Evolutionary conservation across 2,888 invertebrate genomes (phyloP), one percentile per base, ranked within the genome.

Genomic region (Polia nebulosa): DNA sequence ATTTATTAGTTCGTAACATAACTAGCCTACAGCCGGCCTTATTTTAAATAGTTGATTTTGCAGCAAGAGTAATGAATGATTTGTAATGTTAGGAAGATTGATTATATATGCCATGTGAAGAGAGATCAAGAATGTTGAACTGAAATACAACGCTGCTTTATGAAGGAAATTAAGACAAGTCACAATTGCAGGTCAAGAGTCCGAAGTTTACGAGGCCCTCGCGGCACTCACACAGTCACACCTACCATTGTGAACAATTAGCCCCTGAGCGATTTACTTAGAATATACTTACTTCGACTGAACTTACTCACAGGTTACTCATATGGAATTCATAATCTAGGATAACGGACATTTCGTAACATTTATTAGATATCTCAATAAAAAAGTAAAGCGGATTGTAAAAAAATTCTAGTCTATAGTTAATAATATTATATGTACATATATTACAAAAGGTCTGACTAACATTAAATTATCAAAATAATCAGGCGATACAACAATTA

Each of bases 381-480:
- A 80, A 82, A 76, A 57, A 78, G 81, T 86, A 81, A 90, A 92
- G 90, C 89, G 82, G 87, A 83, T 89, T 88, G 88, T 92, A 93
- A 92, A 93, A 92, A 91, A 91, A 90, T 0, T 85, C 88, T 92
- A 92, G 72, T 80, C 89, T 92, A 76, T 68, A 91, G 70, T 83
- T 85, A 87, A 85, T 82, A 39, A 85, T 82, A 39, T 64, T 49
- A 45, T 94, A 93, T 95, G 80, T 95, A 95, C 93, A 93, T 94
- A 94, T 94, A 87, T 90, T 93, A 94, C 94, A 94, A 65, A 66
- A 80, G 76, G 64, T 66, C 63, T 73, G 61, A 76, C 29, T 61
- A 56, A 57, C 39, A 70, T 60, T 65, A 64, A 76, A 78, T 29
- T 66, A 67, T 55, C 51, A 44, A 74, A 69, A 65, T 77, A 72